Evolutionary conservation across 2,797 vertebrate genomes (phyloP), one percentile per base, ranked within the genome.

Genomic region (Rhinella marina): DNA sequence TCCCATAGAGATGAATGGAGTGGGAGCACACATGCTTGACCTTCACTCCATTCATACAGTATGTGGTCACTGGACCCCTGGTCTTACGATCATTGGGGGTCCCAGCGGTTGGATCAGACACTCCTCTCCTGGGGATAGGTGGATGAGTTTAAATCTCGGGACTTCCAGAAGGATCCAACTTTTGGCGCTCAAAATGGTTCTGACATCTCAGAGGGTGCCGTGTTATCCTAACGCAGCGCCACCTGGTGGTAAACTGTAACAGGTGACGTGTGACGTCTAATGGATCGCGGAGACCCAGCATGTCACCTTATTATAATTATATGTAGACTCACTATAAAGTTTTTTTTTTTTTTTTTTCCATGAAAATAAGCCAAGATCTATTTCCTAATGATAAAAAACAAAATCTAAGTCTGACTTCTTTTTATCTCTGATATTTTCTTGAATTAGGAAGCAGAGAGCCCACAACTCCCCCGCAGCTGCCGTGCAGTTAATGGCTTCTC

Each of bases 401-500:
- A 19, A 11, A 54, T 77, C 75, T n/a, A 77, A n/a, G 17, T 25
- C 6, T 56, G 57, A 81, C 19, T 23, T 72, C 52, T 82, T 72
- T 70, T 54, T 50, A 14, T 23, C 81, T 76, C 16, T 57, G 82
- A 80, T 59, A 62, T 86, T 70, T 57, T 32, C 62, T 61, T 70
- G 54, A 86, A 32, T 86, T 27, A 50, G 27, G 57, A 32, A 83
- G 77, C 50, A 62, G 27, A 11, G 78, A 66, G 70, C 56, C 27
- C 54, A 27, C 19, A 48, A 48, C 70, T 32, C 11, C 61, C 66
- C 83, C 56, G 5, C 78, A 86, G 66, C 62, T 50, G 72, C 32
- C 62, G 79, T 17, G 23, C 79, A 82, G 66, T 89, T 86, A 86
- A 89, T 79, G 84, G 76, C 16, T 75, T 62, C 70, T 78, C 84